These are phyloP conservation scores for Meandrusa payeni DNA, from an alignment of 2,888 invertebrate genomes.

Conservation along the genomic window DNA sequence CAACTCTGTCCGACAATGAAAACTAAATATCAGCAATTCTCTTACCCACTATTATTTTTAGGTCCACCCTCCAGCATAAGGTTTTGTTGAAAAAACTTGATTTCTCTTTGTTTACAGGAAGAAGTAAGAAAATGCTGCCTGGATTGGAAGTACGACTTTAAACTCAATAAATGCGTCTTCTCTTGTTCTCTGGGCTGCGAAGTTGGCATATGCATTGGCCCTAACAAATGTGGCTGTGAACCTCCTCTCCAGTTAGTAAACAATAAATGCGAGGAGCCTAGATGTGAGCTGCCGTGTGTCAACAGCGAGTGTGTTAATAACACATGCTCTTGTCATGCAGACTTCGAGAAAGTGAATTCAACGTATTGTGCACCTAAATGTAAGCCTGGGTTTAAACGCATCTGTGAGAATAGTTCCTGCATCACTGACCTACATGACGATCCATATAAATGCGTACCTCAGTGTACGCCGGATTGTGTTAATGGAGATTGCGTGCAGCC, in stretches of 20 bases:
- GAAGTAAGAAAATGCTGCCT: slow-evolving; percentile 27
- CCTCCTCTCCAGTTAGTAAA: slow-evolving; percentile 34
- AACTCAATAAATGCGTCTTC: slow-evolving; percentile 31
- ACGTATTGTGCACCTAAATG: slow-evolving; percentile 24
- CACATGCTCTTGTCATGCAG: slow-evolving; percentile 40
- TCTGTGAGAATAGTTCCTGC: background rate
- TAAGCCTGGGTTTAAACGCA: slow-evolving; percentile 20
- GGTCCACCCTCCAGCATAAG: no score
- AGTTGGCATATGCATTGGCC: slow-evolving; percentile 45
- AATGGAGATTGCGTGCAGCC: slow-evolving; percentile 23
- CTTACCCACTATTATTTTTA: no score
- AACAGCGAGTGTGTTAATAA: slow-evolving; percentile 37
- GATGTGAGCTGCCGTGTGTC: slow-evolving; percentile 39
- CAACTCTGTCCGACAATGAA: no score
- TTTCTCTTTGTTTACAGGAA: background rate
- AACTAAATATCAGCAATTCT: no score
- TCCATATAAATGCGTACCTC: slow-evolving; percentile 8
- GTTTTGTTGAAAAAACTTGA: no score
- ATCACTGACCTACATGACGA: background rate
- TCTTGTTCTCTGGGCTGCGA: slow-evolving; percentile 43
- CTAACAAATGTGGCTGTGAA: slow-evolving; percentile 46
- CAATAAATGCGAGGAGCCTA: slow-evolving; percentile 37
- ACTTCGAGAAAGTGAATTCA: slow-evolving; percentile 35
- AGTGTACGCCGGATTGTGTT: slow-evolving; percentile 16
- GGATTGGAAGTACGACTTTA: slow-evolving; percentile 23